Base-by-base conservation (phyloP, 2,888 invertebrate species). In the Protula sp. region DNA sequence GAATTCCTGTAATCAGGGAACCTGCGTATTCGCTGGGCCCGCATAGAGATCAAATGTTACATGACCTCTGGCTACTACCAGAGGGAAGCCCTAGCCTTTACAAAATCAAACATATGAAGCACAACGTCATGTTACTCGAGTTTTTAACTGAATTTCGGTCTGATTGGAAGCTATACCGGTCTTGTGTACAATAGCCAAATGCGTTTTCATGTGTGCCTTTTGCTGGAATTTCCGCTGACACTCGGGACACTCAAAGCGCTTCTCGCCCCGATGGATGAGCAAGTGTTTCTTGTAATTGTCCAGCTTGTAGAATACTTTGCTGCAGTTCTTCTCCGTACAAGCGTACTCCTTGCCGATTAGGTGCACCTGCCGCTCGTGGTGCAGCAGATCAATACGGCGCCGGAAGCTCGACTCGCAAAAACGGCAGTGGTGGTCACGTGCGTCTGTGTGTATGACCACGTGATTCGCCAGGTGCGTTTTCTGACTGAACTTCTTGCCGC, bases 381-480 rank as follows among this genome's bases (percentile, higher is more conserved):
- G 68, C 45, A 70, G 72, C 30, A 73, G 63, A 60, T 74, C 76
- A 0, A 72, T 69, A 14, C 66, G 60, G 0, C 78, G 71, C 0
- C 69, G 69, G 54, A 76, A 77, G 38, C 59, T 58, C 51, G 71
- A 70, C 27, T 70, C 69, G 66, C 78, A 78, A 66, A 66, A 73
- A 3, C 62, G 58, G 64, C 78, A 78, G 56, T 68, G 66, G 47
- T 69, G 66, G 2, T 67, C 66, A 58, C 73, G 73, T 55, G 69
- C 70, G 4, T 71, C 72, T 3, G 73, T 74, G 62, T 78, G 78
- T 0, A 69, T 70, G 4, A 72, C 59, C 60, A 69, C 62, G 55
- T 78, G 76, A 2, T 68, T 65, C 56, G 71, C 66, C 3, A 76
- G 68, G 61, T 77, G 78, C 5, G 74, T 72, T 59, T 77, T 77